Evolutionary conservation across 2,113 vertebrate genomes (phyloP).

Genomic region (Oryctolagus cuniculus): mOryCun1.1 NC_091438.1:16728501-16729000

Average conservation of each 20-base stretch:
- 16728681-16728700: neutral
- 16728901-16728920: neutral
- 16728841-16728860: neutral
- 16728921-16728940: neutral
- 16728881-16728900: neutral
- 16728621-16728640: slow-evolving; percentile 32
- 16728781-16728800: neutral
- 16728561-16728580: neutral
- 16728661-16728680: neutral
- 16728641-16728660: neutral
- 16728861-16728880: neutral
- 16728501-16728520: too few species aligned
- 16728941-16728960: too few species aligned
- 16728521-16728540: neutral
- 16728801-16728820: neutral
- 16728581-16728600: neutral
- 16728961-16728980: too few species aligned
- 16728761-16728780: neutral
- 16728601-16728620: neutral
- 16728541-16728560: neutral
- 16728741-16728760: neutral
- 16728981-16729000: too few species aligned
- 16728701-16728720: neutral
- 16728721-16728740: neutral
- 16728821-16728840: neutral